A percentile compares a stretch with the other conserved stretches of the same genome.
Conservation (phyloP, 2,113 vertebrate species). For the Cynocephalus volans region DNA sequence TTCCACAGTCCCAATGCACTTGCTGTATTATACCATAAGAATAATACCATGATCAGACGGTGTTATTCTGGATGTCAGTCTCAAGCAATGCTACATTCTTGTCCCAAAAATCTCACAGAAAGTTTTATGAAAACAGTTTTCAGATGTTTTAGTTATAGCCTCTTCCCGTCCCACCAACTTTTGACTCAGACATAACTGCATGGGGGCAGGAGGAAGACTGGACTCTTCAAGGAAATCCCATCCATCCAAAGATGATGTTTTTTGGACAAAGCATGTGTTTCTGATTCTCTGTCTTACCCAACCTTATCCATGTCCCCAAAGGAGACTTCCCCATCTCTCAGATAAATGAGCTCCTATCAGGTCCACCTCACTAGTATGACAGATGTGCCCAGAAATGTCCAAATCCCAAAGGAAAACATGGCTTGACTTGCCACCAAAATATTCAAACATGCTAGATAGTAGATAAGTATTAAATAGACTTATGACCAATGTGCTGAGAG, state of each 20-base stretch:
- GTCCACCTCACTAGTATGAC: neutral
- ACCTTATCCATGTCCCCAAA: neutral
- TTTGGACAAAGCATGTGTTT: neutral
- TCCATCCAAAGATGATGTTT: neutral
- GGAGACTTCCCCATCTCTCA: neutral
- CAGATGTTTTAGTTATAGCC: neutral
- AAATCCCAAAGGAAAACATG: constrained; percentile 60
- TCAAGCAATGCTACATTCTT: neutral
- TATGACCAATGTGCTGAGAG: neutral
- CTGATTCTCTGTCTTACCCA: constrained; percentile 38
- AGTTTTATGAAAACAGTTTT: constrained; percentile 43
- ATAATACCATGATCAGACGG: neutral
- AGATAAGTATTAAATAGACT: neutral
- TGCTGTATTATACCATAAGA: neutral
- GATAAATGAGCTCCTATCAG: neutral
- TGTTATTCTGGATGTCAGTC: neutral
- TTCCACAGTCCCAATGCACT: neutral
- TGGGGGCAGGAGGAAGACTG: neutral
- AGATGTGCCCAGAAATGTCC: neutral
- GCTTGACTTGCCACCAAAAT: neutral
- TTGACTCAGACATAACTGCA: neutral
- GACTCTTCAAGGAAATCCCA: neutral
- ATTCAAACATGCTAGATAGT: neutral
- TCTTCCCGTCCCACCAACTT: neutral
- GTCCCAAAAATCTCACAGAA: neutral